Evolutionary conservation across 1,140 invertebrate genomes (phyloP).

Genomic region (Drosophila lacteicornis): DNA sequence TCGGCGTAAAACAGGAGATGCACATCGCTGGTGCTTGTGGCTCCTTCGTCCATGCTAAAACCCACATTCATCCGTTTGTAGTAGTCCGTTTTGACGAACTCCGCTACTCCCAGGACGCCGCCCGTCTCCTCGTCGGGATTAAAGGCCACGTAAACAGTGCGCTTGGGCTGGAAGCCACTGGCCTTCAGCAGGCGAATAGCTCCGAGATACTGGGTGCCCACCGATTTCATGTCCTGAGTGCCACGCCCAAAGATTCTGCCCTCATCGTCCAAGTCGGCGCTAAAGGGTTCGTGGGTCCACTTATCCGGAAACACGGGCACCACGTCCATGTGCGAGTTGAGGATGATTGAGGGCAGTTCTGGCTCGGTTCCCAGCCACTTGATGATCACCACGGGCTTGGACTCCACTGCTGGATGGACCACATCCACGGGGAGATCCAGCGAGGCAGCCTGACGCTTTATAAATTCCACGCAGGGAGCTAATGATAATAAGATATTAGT

Average conservation of each 20-base stretch:
- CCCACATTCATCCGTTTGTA: constrained; percentile 95
- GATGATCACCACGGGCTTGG: constrained; percentile 90
- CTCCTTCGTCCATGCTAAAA: constrained; percentile 94
- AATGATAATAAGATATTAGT: constrained; percentile 80
- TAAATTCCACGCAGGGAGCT: constrained; percentile 86
- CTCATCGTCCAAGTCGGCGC: constrained; percentile 89
- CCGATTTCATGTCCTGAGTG: constrained; percentile 88
- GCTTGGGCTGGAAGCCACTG: constrained; percentile 86
- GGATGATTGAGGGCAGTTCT: constrained; percentile 88
- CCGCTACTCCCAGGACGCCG: constrained; percentile 92
- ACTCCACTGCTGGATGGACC: constrained; percentile 79
- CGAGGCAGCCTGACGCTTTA: constrained; percentile 88
- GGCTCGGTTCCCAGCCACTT: constrained; percentile 90
- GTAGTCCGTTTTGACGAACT: constrained; percentile 91
- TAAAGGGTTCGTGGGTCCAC: constrained; percentile 89
- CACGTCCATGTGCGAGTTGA: constrained; percentile 96
- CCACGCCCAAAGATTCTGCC: constrained; percentile 93
- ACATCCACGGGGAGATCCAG: constrained; percentile 87
- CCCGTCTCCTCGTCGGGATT: constrained; percentile 97
- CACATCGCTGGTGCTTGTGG: constrained; percentile 87
- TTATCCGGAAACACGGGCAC: constrained; percentile 91
- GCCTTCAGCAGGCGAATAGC: constrained; percentile 86
- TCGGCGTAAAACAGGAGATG: constrained; percentile 92
- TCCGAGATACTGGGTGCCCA: constrained; percentile 86
- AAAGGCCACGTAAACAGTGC: constrained; percentile 92